Evolutionary conservation across 2,888 invertebrate genomes (phyloP).

Genomic region (Horisme vitalbata): DNA sequence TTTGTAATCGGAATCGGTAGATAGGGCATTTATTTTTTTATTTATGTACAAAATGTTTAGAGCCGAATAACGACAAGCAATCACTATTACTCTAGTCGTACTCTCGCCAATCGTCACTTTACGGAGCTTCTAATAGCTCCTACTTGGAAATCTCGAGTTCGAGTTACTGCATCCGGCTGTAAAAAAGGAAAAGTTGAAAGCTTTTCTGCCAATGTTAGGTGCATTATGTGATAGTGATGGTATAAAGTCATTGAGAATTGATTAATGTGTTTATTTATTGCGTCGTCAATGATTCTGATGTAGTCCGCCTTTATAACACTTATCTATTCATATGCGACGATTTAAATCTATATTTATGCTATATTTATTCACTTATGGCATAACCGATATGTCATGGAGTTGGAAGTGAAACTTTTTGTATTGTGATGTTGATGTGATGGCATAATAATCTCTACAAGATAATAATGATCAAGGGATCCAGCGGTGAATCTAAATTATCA

Average conservation of each 20-base stretch:
- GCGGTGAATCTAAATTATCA: not conserved
- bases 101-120: constrained; percentile 40
- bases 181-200: constrained; percentile 52
- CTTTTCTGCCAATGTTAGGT: constrained; percentile 42
- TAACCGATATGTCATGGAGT: constrained; percentile 10
- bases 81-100: constrained; percentile 37
- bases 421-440: constrained; percentile 19
- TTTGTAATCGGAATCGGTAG: constrained; percentile 1
- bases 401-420: constrained; percentile 13
- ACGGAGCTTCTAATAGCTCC: constrained; percentile 39
- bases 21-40: constrained; percentile 15
- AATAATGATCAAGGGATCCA: not conserved
- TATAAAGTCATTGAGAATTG: constrained; percentile 25
- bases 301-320: constrained; percentile 40
- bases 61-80: constrained; percentile 50
- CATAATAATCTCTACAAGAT: constrained; percentile 7
- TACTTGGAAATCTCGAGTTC: constrained; percentile 42
- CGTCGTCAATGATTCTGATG: constrained; percentile 33
- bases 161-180: constrained; percentile 49
- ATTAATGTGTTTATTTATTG: constrained; percentile 26
- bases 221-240: constrained; percentile 15
- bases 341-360: constrained; percentile 16
- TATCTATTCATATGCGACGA: constrained; percentile 14
- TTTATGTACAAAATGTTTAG: constrained; percentile 32
- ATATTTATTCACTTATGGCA: constrained; percentile 21